phyloP scores from a whole-genome alignment of 64 coral and sea anemone genomes.

The Stylophora pistillata region DNA sequence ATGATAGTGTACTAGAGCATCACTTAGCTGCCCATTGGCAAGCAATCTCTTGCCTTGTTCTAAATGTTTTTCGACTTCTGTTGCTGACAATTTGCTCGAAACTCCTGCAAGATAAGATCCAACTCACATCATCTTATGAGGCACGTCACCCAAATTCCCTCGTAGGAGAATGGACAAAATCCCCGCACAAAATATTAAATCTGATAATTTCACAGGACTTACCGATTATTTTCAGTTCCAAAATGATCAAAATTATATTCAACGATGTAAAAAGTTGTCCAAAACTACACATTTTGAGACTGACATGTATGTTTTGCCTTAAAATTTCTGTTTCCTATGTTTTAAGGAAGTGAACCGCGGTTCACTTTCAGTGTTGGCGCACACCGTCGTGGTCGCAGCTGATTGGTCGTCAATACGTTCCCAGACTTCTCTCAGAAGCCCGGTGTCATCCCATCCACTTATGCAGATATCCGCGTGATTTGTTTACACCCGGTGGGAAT shows the following conservation, averaged over 20 bases:
- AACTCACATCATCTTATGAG: not conserved
- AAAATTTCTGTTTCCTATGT: constrained; percentile 23
- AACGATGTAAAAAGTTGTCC: constrained; percentile 33
- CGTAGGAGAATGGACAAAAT: not conserved
- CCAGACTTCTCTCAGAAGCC: not conserved
- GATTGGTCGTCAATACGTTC: constrained; percentile 15
- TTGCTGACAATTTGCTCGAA: constrained; percentile 62
- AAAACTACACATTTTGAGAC: constrained; percentile 38
- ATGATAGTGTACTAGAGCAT: constrained; percentile 95
- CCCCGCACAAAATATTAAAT: not conserved
- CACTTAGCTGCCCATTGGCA: constrained; percentile 82
- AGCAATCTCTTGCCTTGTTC: constrained; percentile 86
- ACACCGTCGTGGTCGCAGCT: constrained; percentile 23
- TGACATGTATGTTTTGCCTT: constrained; percentile 21
- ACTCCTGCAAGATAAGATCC: constrained; percentile 28
- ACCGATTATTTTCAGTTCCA: constrained; percentile 44
- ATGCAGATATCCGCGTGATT: too few relatives aligned
- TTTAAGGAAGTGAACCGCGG: constrained; percentile 35
- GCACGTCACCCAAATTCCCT: constrained; percentile 11
- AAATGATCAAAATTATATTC: constrained; percentile 21
- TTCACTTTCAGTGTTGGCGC: constrained; percentile 52
- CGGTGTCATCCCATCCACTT: too few relatives aligned
- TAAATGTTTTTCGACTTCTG: constrained; percentile 89
- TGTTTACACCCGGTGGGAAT: not conserved
- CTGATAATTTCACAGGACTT: not conserved